Base-by-base conservation (phyloP, 2,797 vertebrate genomes). In the Anabas testudineus region DNA sequence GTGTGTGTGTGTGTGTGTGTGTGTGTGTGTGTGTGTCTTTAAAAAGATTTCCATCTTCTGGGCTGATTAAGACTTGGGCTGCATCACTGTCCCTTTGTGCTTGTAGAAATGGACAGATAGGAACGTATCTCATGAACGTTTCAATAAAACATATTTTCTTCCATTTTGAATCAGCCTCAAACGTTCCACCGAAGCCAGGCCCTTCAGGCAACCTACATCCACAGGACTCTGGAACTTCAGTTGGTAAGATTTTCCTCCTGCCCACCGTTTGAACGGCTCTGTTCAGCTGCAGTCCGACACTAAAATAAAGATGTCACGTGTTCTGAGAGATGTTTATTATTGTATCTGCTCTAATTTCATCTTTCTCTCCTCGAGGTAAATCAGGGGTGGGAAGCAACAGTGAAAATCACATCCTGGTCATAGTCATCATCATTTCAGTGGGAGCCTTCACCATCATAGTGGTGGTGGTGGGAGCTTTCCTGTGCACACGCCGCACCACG, bases 391-490 rank as follows among this genome's bases (percentile, higher is more conserved):
- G 96, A 0, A 94, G 95, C 39, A 83, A 94, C 60, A 93, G 93
- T 45, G 97, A 99, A 68, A 96, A 94, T 88, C 91, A 91, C 86
- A 95, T 96, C 91, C 92, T 99, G 68, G 93, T 99, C 53, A 97
- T 98, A 7, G 94, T 97, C 56, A 96, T 99, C 90, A 98, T 99
- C 10, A 95, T 99, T 39, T 97, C 97, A 0, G 94, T 97, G 10
- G 98, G 97, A 1, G 95, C 96, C 59, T 95, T 99, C 92, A 99
- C 95, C 89, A 96, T 99, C 51, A 95, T 99, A 26, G 86, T 96
- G 66, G 97, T 98, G 56, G 96, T 99, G 67, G 94, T 99, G 19
- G 95, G 97, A 0, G 98, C 98, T 0, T 96, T 99, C 69, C 94
- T 99, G 82, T 99, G 98, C 83, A 99, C 98, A 0, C 94, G 96